A percentile compares a stretch with the other conserved stretches of the same genome.
These are phyloP conservation scores for Pelusios castaneus DNA, from an alignment of 2,113 vertebrate genomes.

Conservation along the genomic window DNA sequence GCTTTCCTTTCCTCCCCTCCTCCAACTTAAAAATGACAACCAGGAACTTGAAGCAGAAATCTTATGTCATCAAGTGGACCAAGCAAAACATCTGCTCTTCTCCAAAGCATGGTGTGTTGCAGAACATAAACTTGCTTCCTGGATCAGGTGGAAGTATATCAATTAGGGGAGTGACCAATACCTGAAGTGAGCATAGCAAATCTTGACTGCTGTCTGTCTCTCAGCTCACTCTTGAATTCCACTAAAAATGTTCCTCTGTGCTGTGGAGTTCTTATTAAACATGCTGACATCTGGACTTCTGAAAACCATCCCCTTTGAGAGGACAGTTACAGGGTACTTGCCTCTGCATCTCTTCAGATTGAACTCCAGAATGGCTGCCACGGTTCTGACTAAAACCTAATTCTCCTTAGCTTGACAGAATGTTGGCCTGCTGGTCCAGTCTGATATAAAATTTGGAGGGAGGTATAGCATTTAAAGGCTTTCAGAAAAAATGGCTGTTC, in stretches of 20 bases:
- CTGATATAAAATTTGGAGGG: not conserved
- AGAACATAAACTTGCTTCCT: not conserved
- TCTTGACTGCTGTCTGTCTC: not conserved
- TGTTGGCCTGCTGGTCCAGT: not conserved
- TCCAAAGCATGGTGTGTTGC: no score
- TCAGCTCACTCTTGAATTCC: not conserved
- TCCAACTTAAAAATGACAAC: not conserved
- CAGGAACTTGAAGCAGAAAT: not conserved
- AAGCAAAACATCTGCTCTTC: not conserved
- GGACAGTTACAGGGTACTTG: not conserved
- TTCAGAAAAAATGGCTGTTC: not conserved
- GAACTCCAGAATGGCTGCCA: not conserved
- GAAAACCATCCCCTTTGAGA: rapidly evolving
- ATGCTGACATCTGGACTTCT: not conserved
- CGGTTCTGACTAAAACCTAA: not conserved
- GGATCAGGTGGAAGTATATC: not conserved
- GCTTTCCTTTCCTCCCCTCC: not conserved
- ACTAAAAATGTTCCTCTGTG: not conserved
- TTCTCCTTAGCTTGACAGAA: not conserved
- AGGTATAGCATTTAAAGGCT: not conserved
- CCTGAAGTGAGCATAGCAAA: not conserved
- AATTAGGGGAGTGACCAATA: not conserved
- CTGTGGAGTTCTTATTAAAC: not conserved
- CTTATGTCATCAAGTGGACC: no score
- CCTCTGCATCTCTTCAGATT: not conserved